A percentile compares a stretch with the other conserved stretches of the same genome.
Evolutionary conservation across 2,113 vertebrate species (phyloP).

Genomic region (Synodontis membranacea): DNA sequence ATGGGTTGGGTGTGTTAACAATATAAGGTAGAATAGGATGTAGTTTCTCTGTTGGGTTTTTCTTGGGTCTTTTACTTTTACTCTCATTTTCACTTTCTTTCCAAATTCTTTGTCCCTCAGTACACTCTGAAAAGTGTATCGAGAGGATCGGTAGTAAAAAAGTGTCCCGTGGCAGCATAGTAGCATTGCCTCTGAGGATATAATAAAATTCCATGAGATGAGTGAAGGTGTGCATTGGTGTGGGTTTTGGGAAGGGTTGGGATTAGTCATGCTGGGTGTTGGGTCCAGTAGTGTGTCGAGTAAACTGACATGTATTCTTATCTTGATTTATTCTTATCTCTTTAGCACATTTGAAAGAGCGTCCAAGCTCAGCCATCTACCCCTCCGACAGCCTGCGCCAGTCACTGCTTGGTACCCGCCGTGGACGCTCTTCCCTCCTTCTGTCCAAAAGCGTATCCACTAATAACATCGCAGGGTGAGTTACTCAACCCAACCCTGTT

Average conservation of each 20-base stretch:
- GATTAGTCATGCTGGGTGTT: background rate
- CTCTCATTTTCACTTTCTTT: background rate
- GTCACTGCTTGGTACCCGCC: constrained; percentile 82
- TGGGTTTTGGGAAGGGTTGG: background rate
- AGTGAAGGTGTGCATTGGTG: background rate
- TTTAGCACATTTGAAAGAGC: constrained; percentile 78
- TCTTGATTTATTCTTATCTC: background rate
- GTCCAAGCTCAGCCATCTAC: constrained; percentile 87
- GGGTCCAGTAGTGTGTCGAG: background rate
- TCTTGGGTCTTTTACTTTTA: background rate
- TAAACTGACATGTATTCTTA: background rate
- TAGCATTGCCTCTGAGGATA: background rate
- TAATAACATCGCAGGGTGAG: constrained; percentile 93
- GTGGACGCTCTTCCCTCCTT: constrained; percentile 77
- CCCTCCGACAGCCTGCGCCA: constrained; percentile 87
- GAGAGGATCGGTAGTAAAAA: background rate
- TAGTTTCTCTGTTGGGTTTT: background rate
- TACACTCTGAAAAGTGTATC: background rate
- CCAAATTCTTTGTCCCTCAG: too few relatives aligned
- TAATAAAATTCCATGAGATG: background rate
- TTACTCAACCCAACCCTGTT: background rate
- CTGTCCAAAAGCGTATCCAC: constrained; percentile 93
- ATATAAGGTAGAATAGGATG: background rate
- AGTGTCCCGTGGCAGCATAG: background rate
- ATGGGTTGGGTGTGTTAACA: background rate